Evolutionary conservation across 2,113 vertebrate genomes (phyloP), one percentile per base, ranked within the genome.

Genomic region (Axis porcinus): DNA sequence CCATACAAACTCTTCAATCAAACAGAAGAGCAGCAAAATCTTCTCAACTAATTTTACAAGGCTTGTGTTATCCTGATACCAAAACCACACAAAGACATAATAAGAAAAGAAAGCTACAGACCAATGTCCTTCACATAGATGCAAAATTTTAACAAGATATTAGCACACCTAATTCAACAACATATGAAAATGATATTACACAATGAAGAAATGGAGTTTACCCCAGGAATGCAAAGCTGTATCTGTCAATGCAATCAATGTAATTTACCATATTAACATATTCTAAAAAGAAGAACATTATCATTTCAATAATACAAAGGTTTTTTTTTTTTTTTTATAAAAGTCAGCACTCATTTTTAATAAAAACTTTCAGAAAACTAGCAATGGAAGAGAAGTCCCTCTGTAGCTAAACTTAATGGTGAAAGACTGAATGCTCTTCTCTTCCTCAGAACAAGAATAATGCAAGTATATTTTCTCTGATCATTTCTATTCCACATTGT

Each of bases 1-100:
- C 13, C 33, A n/a, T 60, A 92, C 12, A 89, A 83, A 67, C 50
- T 89, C 33, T 54, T 94, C 50, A 86, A 60, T 90, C 36, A 58
- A 79, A 82, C 70, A 70, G 76, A 92, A 92, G 64, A 96, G 19
- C 55, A 93, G 57, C 25, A 92, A 76, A 86, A 60, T 86, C 33
- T 87, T 97, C 28, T 86, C 52, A 86, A 47, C 36, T 88, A 64
- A 88, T 96, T 94, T 92, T 57, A 88, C 40, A 30, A 93, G 58
- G n/a, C 28, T 82, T 81, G 11, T 19, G 27, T 67, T 70, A 78
- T 74, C 30, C 62, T 96, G n/a, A 79, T 33, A 85, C 57, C 36
- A 88, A 96, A 94, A 60, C 25, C 90, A 91, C 40, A 92, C 12
- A 67, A 86, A 92, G 16, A 86, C 21, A 70, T 81, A 91, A 62